Evolutionary conservation across 1,140 invertebrate species (phyloP).

Genomic region (Diorhabda carinulata): DNA sequence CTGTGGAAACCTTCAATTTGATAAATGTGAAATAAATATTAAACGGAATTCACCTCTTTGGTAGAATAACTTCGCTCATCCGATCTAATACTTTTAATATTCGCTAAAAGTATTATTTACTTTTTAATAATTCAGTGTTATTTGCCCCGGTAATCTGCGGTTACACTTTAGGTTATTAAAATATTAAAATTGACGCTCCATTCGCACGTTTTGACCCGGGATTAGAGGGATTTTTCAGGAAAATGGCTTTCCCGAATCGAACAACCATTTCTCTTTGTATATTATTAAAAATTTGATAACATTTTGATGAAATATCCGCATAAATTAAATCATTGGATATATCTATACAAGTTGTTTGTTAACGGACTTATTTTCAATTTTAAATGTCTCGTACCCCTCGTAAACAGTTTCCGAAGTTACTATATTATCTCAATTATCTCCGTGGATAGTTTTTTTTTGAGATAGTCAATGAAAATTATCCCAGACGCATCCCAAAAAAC

Average conservation of each 20-base stretch:
- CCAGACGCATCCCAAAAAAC: no score
- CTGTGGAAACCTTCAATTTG: constrained; percentile 45
- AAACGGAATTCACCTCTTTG: constrained; percentile 39
- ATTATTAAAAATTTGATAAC: no score
- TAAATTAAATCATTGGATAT: no score
- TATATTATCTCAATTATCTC: no score
- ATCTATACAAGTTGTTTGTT: no score
- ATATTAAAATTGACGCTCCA: constrained; percentile 1
- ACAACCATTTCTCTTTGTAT: no score
- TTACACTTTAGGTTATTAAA: neutral
- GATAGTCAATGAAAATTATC: no score
- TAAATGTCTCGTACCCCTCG: no score
- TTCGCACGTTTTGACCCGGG: neutral
- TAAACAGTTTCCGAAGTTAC: no score
- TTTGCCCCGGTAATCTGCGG: neutral
- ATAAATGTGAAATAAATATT: constrained; percentile 48
- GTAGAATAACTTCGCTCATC: constrained; percentile 29
- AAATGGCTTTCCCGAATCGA: neutral
- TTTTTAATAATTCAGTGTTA: neutral
- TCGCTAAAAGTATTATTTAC: constrained; percentile 24
- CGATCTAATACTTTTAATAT: constrained; percentile 30
- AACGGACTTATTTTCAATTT: no score
- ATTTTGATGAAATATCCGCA: no score
- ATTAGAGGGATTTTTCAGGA: neutral
- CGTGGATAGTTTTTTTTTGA: no score